phyloP scores from a whole-genome alignment of 2,113 vertebrate genomes.

The Gopherus evgoodei region DNA sequence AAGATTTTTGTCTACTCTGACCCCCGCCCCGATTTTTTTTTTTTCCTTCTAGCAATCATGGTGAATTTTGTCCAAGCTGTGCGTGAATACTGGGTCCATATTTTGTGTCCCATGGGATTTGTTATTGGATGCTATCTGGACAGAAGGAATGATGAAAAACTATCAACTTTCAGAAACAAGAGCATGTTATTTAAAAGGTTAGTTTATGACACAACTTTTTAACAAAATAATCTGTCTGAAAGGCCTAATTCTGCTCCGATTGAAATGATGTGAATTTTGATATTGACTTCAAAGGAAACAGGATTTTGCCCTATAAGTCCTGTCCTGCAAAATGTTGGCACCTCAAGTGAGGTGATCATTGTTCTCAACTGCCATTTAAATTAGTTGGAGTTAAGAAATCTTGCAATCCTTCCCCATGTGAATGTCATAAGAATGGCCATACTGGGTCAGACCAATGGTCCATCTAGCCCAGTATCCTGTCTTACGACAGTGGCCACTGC shows the following conservation, averaged over 20 bases:
- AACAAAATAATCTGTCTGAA: neutral
- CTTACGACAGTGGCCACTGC: neutral
- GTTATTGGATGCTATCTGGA: slow-evolving; percentile 90
- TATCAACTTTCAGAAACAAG: slow-evolving; percentile 92
- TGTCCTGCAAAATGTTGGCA: neutral
- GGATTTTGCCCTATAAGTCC: neutral
- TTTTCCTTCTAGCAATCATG: slow-evolving; percentile 77
- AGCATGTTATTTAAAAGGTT: slow-evolving; percentile 90
- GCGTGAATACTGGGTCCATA: slow-evolving; percentile 85
- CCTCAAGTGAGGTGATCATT: neutral
- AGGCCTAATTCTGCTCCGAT: neutral
- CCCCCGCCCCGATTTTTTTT: neutral
- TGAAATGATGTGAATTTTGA: neutral
- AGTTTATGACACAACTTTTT: neutral
- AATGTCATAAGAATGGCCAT: neutral
- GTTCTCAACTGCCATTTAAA: neutral
- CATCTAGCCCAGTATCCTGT: neutral
- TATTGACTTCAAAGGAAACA: neutral
- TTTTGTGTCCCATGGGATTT: slow-evolving; percentile 90
- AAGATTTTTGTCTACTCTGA: neutral
- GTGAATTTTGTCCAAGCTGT: slow-evolving; percentile 81
- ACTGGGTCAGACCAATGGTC: neutral
- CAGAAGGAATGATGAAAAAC: slow-evolving; percentile 83
- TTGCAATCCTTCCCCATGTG: neutral
- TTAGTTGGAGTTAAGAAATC: neutral